Evolutionary conservation across 2,797 vertebrate genomes (phyloP).

Genomic region (Liasis olivaceus): DNA sequence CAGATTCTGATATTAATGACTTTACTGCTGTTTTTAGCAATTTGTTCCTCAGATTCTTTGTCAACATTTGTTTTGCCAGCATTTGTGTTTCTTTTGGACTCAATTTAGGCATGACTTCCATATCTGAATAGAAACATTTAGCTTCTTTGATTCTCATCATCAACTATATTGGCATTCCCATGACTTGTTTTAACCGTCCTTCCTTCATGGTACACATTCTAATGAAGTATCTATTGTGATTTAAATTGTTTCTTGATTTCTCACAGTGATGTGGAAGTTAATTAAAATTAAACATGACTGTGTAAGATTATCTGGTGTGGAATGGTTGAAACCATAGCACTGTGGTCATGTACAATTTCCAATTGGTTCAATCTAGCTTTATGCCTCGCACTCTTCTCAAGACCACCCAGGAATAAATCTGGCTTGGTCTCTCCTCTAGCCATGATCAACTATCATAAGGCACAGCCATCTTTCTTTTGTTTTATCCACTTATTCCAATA

Average conservation of each 20-base stretch:
- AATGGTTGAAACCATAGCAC: no score
- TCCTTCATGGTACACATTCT: neutral
- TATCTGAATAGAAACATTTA: neutral
- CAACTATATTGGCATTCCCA: neutral
- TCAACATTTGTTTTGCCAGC: neutral
- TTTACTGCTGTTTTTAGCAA: neutral
- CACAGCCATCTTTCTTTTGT: no score
- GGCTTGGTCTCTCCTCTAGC: no score
- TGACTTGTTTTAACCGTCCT: neutral
- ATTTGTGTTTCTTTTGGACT: neutral
- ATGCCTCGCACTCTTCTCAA: neutral
- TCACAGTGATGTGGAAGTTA: neutral
- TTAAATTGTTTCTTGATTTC: neutral
- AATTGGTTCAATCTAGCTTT: neutral
- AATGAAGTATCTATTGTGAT: neutral
- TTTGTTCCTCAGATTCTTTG: no score
- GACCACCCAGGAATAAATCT: no score
- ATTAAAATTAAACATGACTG: neutral
- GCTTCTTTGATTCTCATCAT: no score
- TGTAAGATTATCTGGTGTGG: neutral
- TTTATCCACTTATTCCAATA: no score
- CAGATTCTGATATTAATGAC: neutral
- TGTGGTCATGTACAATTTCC: neutral
- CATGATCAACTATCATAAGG: no score
- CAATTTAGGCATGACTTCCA: neutral